Conservation (phyloP, 2,113 vertebrate species). For the Galeopterus variegatus region DNA sequence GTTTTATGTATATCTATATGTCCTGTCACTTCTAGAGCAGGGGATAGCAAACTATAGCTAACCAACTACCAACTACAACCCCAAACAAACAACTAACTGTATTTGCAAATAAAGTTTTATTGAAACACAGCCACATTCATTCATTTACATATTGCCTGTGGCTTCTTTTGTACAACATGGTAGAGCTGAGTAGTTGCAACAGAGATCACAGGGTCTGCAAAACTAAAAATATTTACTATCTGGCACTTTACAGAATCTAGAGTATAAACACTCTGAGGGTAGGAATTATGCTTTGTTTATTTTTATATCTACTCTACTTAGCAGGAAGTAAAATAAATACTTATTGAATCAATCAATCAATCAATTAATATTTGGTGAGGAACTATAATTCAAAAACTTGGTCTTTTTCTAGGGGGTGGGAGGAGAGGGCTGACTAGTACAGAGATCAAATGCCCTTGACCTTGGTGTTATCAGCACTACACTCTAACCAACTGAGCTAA, state of each 20-base stretch:
- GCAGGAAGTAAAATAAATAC: neutral
- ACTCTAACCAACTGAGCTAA: too few species aligned
- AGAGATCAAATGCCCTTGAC: too few species aligned
- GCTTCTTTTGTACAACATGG: neutral
- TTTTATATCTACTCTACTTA: neutral
- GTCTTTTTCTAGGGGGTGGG: neutral
- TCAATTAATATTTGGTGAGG: neutral
- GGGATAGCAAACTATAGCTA: neutral
- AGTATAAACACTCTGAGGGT: neutral
- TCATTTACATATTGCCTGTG: neutral
- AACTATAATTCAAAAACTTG: neutral
- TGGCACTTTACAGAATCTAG: neutral
- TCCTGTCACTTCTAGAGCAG: neutral
- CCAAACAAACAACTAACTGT: neutral
- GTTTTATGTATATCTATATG: neutral
- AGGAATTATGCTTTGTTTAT: neutral
- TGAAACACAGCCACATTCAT: neutral
- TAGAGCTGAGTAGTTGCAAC: neutral
- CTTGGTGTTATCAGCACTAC: too few species aligned
- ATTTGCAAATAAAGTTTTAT: neutral
- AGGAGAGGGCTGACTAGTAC: too few species aligned
- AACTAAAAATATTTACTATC: slow-evolving; percentile 12
- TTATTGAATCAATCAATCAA: neutral
- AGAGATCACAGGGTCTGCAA: neutral
- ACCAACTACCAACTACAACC: neutral